A percentile compares a stretch with the other conserved stretches of the same genome.
These are phyloP conservation scores for Antechinus stuartii DNA, from an alignment of 2,113 vertebrate species.

Conservation along the genomic window DNA sequence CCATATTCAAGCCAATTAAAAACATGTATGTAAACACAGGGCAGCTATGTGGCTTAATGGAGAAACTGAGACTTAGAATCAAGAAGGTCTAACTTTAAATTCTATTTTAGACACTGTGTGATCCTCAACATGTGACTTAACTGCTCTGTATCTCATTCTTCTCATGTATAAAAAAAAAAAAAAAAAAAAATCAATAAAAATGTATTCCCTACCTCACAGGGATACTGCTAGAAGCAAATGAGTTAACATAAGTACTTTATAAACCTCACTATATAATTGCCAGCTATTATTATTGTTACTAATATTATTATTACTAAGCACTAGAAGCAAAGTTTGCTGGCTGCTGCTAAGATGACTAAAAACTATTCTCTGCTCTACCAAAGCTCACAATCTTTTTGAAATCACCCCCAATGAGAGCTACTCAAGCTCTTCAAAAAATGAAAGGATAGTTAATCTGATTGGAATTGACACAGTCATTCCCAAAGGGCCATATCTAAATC, in stretches of 20 bases:
- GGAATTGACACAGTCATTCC: conserved; percentile 17
- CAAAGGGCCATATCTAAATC: not conserved
- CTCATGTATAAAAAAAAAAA: not conserved
- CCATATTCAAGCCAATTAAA: not conserved
- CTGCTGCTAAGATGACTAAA: not conserved
- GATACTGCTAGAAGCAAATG: not conserved
- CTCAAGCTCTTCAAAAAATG: not conserved
- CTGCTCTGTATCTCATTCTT: not conserved
- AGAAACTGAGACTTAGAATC: not conserved
- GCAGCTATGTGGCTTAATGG: not conserved
- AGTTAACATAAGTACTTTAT: not conserved
- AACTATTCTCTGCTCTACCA: not conserved
- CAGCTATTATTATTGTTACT: not conserved
- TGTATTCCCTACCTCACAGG: not conserved
- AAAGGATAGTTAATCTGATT: not conserved
- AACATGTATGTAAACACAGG: not conserved
- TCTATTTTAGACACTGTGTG: not conserved
- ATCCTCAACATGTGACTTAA: not conserved
- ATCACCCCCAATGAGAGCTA: conserved; percentile 35
- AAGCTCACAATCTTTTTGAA: conserved; percentile 16
- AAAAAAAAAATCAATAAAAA: no score
- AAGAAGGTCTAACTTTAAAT: not conserved
- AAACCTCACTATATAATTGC: not conserved
- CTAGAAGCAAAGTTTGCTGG: not conserved
- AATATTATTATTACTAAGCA: not conserved